Conservation (phyloP, 2,888 invertebrate genomes). For the Octonoba sinensis region DNA sequence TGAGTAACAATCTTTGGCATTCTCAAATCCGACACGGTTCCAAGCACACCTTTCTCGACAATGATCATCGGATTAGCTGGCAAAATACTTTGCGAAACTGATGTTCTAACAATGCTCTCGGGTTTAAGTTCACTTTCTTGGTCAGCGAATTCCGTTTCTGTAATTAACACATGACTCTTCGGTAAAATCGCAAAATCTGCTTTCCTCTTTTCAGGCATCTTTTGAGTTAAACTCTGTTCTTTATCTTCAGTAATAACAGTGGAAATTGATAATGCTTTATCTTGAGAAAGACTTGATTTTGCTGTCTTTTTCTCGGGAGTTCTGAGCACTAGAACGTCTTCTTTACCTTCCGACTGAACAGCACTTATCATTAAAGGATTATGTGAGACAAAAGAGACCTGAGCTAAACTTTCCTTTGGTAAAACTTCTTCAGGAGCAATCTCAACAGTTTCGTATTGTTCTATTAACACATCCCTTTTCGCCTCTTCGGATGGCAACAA, state of each 20-base stretch:
- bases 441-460: constrained; percentile 47
- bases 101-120: constrained; percentile 11
- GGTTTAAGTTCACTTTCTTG: constrained; percentile 41
- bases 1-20: constrained; percentile 5
- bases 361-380: constrained; percentile 32
- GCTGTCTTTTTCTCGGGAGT: constrained; percentile 20
- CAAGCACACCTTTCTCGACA: constrained; percentile 69
- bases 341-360: constrained; percentile 36
- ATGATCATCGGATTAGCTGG: constrained; percentile 66
- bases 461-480: not conserved
- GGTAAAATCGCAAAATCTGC: constrained; percentile 64
- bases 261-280: constrained; percentile 55
- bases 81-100: constrained; percentile 42
- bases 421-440: constrained; percentile 24
- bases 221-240: constrained; percentile 28
- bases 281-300: constrained; percentile 7
- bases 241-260: constrained; percentile 13
- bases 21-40: constrained; percentile 34
- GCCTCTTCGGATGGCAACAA: too few species aligned
- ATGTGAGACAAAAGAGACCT: constrained; percentile 45
- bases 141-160: constrained; percentile 65
- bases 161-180: constrained; percentile 67
- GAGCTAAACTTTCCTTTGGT: constrained; percentile 27
- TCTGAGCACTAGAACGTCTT: not conserved
- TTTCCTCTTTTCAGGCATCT: constrained; percentile 10